Evolutionary conservation across 1,140 invertebrate genomes (phyloP), one percentile per base, ranked within the genome.

Genomic region (Drosophila trapezifrons): DNA sequence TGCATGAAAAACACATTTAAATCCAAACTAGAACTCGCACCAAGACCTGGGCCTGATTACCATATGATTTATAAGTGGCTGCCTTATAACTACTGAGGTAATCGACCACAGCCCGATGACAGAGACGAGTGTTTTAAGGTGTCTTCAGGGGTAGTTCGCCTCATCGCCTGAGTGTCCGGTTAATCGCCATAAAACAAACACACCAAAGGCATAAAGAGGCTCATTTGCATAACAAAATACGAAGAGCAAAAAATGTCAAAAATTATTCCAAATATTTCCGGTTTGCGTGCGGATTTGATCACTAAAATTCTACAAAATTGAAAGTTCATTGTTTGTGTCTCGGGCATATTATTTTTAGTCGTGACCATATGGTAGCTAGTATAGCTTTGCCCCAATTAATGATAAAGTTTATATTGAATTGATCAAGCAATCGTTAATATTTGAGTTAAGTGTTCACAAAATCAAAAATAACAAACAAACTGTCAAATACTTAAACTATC

Each of bases 201-300:
- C 54, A 71, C 45, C 2, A 17, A 12, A 17, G 12, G 7, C 18
- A 57, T 57, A 58, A 75, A 65, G 15, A 57, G 32, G 27, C 46
- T 85, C 62, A 85, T 86, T 85, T 82, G 78, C 70, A 82, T 85
- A 78, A 70, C 55, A 37, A 70, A 76, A 82, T 73, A 46, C 52
- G 9, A 32, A 22, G 27, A 47, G 18, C 15, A 58, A 40, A 71
- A 70, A 76, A 66, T 66, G 73, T 76, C 52, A 46, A 66, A 76
- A 42, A 76, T 54, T 66, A 67, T 76, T 49, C 62, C 20, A 67
- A 76, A 76, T 67, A 76, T 76, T 76, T 76, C 73, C 73, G 73
- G 72, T 76, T 76, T 69, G 32, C 29, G 29, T 70, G 35, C 5
- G 38, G 56, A 35, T 51, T 63, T 22, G 55, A 49, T 56, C 59